Evolutionary conservation across 2,888 invertebrate species (phyloP).

Genomic region (Thecocarcelia acutangulata): DNA sequence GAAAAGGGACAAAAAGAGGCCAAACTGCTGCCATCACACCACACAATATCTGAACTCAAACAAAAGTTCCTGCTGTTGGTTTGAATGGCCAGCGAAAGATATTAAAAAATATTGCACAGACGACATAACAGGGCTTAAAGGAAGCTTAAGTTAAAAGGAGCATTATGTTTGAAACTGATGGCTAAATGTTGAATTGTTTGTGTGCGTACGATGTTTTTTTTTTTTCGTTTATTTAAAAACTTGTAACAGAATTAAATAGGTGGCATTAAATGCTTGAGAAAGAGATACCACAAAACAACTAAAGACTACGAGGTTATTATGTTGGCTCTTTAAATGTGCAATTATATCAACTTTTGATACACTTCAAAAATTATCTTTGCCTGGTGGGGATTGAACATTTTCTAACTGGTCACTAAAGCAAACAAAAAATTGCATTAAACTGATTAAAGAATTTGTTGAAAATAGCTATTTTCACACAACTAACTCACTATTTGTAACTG

Average conservation of each 20-base stretch:
- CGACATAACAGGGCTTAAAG: constrained; percentile 52
- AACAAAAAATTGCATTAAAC: too few species aligned
- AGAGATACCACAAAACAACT: constrained; percentile 47
- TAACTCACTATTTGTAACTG: too few species aligned
- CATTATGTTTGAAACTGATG: constrained; percentile 37
- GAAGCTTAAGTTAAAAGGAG: constrained; percentile 57
- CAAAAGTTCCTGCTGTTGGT: not conserved
- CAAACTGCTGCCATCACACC: constrained; percentile 10
- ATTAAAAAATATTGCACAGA: constrained; percentile 4
- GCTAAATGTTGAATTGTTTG: not conserved
- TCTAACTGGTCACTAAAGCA: too few species aligned
- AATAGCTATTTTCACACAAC: too few species aligned
- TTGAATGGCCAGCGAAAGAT: constrained; percentile 32
- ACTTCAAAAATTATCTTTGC: too few species aligned
- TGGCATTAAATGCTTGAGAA: constrained; percentile 58
- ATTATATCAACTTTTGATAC: not conserved
- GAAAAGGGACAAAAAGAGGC: constrained; percentile 35
- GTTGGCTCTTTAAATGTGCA: not conserved
- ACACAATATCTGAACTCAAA: not conserved
- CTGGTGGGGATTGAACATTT: too few species aligned
- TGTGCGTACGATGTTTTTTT: not conserved
- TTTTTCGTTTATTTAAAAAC: constrained; percentile 20
- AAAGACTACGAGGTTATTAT: constrained; percentile 8
- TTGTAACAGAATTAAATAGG: constrained; percentile 66
- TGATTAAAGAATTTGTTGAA: too few species aligned